Evolutionary conservation across 92 coral and sea anemone genomes (phyloP).

Genomic region (Bergia puertoricense): DNA sequence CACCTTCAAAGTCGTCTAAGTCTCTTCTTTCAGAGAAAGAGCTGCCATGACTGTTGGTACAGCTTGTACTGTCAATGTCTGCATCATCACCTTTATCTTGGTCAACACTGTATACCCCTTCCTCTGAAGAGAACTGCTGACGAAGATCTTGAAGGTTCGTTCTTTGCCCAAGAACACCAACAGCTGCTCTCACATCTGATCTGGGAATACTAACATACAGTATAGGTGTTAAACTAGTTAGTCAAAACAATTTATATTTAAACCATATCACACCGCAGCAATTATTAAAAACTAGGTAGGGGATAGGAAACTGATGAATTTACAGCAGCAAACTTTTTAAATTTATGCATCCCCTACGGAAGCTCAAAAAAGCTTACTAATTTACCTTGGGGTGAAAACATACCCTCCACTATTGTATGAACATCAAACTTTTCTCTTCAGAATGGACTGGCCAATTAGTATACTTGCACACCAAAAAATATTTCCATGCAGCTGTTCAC

Average conservation of each 20-base stretch:
- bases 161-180: constrained; percentile 40
- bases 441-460: too few species aligned
- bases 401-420: too few species aligned
- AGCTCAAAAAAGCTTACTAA: too few species aligned
- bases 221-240: neutral
- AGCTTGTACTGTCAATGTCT: constrained; percentile 94
- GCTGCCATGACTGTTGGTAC: constrained; percentile 92
- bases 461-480: too few species aligned
- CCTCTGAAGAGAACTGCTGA: constrained; percentile 64
- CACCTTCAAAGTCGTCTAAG: constrained; percentile 96
- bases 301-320: neutral
- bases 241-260: too few species aligned
- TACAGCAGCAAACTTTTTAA: too few species aligned
- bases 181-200: constrained; percentile 29
- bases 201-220: constrained; percentile 42
- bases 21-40: constrained; percentile 88
- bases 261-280: neutral
- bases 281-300: neutral
- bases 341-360: too few species aligned
- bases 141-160: constrained; percentile 58
- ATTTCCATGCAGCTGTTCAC: too few species aligned
- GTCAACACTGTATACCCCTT: constrained; percentile 76
- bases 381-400: too few species aligned
- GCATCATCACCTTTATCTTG: constrained; percentile 82
- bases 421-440: too few species aligned